Evolutionary conservation across 2,888 invertebrate species (phyloP), one percentile per base, ranked within the genome.

Genomic region (Caenorhabditis drosophilae): DNA sequence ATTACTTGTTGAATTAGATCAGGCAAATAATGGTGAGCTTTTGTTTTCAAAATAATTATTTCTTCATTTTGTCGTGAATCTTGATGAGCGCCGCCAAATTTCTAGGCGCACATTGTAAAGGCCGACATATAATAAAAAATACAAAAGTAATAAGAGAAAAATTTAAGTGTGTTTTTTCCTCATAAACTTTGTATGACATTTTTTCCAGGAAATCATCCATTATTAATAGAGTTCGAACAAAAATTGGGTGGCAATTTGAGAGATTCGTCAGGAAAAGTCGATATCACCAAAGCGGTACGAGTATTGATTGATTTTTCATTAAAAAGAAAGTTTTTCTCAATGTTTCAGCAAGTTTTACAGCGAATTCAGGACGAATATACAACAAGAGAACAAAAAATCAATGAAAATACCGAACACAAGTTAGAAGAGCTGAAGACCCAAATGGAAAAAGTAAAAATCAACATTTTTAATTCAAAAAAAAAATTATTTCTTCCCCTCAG

Each of bases 81-180:
- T 42, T 42, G 42, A 23, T 42, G 42, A 42, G 22, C 23, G 42
- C 23, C 23, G 22, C 23, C 40, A 42, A 42, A 42, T 9, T 42
- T 42, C 42, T 42, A 20, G 23, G 42, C 42, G 23, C 22, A 7
- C 42, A 23, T 23, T 42, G 42, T 42, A 42, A 42, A 42, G 42
- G 42, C 42, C 42, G 42, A 42, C 42, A 42, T 42, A 42, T 42
- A 42, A 4, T n/a, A 36, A 36, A 36, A 9, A 36, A 36, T 31
- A 6, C 31, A 12, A 12, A 12, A 31, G 12, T 9, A 9, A 9
- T 12, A 9, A 12, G 31, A 31, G 12, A 31, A 31, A 31, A 31
- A 31, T 31, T 31, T 12, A 12, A 31, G n/a, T n/a, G n/a, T n/a
- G n/a, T n/a, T n/a, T n/a, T n/a, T n/a, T n/a, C n/a, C n/a, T n/a